Evolutionary conservation across 35 echinoderm and acorn worm species (phyloP), one percentile per base, ranked within the genome.

Genomic region (Strongylocentrotus purpuratus): DNA sequence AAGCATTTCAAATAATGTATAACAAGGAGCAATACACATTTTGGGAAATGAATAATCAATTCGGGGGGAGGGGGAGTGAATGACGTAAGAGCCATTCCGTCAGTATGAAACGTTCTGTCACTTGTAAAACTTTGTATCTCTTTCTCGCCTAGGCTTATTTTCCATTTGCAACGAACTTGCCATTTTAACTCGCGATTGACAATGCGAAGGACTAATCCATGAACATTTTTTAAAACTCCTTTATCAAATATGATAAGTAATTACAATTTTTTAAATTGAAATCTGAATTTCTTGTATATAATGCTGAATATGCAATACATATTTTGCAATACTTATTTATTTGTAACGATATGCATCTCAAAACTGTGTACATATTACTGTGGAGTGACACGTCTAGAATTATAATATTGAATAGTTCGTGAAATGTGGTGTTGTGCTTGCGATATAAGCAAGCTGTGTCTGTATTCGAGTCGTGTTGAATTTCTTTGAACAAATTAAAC

Each of bases 261-360:
- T 18, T 65, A n/a, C 60, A 18, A 20, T 4, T 18, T 65, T 65
- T 70, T 70, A 2, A 70, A 70, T 20, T 14, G 20, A 70, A 70
- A 70, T 2, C 20, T 70, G 61, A 70, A 20, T 70, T 22, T 25
- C 0, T 4, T 88, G 87, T 88, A 88, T 28, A 88, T 88, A 88
- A 28, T 88, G 87, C 87, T 88, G 28, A 88, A 88, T 88, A 88
- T 88, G 87, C 87, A 88, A 88, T 41, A 88, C 87, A 35, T 35
- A 88, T 88, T 88, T 88, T 88, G 87, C 87, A 88, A 88, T 88
- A 88, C 87, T 70, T 88, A 88, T 88, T 88, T 88, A 88, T 88
- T 88, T 88, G 87, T 88, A 41, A 46, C 33, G 87, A 46, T 88
- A 31, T 88, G 87, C 87, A 88, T 88, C 9, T 88, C 87, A 88